Conservation (phyloP, 2,113 vertebrate species). For the Sander lucioperca region DNA sequence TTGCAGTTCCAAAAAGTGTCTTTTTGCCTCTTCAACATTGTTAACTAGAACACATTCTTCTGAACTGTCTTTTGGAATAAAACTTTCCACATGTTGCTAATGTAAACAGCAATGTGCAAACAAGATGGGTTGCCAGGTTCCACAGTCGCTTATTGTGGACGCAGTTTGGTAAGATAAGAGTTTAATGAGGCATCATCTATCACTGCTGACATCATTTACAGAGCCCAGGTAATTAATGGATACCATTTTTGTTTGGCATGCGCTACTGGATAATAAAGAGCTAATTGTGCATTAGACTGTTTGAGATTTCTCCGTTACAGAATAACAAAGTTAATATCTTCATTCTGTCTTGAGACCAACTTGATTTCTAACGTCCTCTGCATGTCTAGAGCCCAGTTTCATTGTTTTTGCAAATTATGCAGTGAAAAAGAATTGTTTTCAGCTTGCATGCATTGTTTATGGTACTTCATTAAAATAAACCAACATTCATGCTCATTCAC, state of each 20-base stretch:
- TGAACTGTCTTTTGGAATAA: conserved; percentile 10
- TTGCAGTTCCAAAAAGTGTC: background rate
- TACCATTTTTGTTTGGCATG: conserved; percentile 11
- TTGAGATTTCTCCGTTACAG: background rate
- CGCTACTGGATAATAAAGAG: conserved; percentile 19
- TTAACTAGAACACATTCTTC: background rate
- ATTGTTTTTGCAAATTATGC: background rate
- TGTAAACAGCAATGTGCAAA: conserved; percentile 34
- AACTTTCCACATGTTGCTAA: conserved; percentile 34
- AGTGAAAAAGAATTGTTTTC: background rate
- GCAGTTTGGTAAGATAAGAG: conserved; percentile 39
- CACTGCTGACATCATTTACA: conserved; percentile 33
- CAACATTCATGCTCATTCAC: background rate
- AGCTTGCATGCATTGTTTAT: background rate
- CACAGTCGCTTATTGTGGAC: conserved; percentile 18
- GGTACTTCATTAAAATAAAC: background rate
- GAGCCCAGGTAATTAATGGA: conserved; percentile 29
- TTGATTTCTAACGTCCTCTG: background rate
- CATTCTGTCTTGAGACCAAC: background rate
- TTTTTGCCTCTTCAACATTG: background rate
- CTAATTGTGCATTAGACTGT: background rate
- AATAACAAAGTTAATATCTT: background rate
- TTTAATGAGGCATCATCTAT: conserved; percentile 44
- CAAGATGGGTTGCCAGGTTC: conserved; percentile 22
- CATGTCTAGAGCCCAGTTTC: background rate